Evolutionary conservation across 2,797 vertebrate species (phyloP).

Genomic region (Nyctibius grandis): DNA sequence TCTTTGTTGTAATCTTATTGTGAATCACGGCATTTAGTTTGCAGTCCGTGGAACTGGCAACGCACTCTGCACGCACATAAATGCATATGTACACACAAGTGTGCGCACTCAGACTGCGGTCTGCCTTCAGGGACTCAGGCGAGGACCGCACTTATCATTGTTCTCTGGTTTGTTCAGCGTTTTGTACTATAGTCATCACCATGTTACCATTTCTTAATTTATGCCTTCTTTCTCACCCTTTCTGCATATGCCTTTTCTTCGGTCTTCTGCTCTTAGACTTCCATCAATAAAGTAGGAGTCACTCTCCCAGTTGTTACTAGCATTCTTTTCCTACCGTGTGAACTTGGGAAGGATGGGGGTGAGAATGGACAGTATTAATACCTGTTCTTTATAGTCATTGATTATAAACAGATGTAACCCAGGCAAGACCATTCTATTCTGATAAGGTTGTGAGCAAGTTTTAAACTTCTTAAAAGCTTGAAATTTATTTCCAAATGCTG

Average conservation of each 20-base stretch:
- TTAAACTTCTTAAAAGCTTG: background rate
- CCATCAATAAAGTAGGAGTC: background rate
- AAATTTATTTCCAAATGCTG: background rate
- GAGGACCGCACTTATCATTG: background rate
- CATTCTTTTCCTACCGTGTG: background rate
- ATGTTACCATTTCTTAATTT: background rate
- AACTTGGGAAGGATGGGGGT: background rate
- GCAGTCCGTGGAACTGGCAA: background rate
- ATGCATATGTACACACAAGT: fast-evolving
- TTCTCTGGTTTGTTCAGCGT: background rate
- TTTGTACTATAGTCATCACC: background rate
- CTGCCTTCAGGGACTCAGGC: background rate
- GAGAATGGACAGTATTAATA: background rate
- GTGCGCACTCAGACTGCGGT: no score
- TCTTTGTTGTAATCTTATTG: background rate
- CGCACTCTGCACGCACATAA: fast-evolving
- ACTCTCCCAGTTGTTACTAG: background rate
- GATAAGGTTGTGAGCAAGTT: background rate
- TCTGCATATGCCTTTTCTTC: background rate
- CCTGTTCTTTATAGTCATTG: background rate
- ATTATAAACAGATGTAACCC: background rate
- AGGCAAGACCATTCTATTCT: background rate
- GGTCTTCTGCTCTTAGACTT: background rate
- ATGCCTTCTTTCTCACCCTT: background rate
- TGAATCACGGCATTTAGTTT: background rate